These are phyloP conservation scores for Pterois miles DNA, from an alignment of 2,797 vertebrate genomes.

Conservation along the genomic window DNA sequence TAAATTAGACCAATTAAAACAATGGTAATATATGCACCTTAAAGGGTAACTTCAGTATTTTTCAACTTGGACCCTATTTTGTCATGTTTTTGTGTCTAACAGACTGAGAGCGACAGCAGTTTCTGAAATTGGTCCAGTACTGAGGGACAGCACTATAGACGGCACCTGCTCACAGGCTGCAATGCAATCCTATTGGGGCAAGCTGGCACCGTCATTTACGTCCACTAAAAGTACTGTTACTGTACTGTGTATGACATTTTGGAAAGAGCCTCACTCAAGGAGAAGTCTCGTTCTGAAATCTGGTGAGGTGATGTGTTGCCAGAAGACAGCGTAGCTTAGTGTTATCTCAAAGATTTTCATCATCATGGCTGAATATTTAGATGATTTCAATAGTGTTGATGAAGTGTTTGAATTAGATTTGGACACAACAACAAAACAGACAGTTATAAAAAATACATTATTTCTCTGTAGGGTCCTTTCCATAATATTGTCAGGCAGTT, in stretches of 20 bases:
- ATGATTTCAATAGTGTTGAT: background rate
- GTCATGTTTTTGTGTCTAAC: background rate
- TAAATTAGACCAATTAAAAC: background rate
- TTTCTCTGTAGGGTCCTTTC: background rate
- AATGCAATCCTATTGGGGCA: background rate
- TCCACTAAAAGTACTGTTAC: background rate
- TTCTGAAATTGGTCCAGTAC: background rate
- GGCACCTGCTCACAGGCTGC: background rate
- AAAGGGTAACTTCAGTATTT: background rate
- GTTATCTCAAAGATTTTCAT: background rate
- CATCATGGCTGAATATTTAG: background rate
- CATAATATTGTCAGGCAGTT: background rate
- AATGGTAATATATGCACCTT: background rate
- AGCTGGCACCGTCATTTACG: background rate
- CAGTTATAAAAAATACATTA: background rate
- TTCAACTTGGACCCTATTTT: background rate
- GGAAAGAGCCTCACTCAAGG: too few species aligned
- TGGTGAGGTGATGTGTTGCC: background rate
- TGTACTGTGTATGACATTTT: background rate
- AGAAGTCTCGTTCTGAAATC: background rate
- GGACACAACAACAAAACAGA: background rate
- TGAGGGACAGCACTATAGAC: background rate
- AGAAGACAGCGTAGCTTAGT: background rate
- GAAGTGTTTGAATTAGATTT: background rate
- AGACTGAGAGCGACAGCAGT: background rate